Evolutionary conservation across 2,113 vertebrate species (phyloP).

Genomic region (Bos indicus): DNA sequence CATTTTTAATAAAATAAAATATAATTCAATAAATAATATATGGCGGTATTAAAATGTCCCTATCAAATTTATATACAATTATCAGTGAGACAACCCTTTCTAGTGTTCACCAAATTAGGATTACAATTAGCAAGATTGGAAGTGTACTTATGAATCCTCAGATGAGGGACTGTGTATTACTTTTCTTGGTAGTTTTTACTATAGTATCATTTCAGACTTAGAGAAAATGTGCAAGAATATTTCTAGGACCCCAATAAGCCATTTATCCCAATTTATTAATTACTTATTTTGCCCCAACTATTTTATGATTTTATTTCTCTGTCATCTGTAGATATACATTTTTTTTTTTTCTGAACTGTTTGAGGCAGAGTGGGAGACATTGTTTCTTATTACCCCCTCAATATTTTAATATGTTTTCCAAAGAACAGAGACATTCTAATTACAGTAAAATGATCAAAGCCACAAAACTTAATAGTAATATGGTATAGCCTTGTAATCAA

Average conservation of each 20-base stretch:
- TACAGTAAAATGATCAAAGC: not conserved
- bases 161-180: not conserved
- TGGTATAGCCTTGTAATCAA: not conserved
- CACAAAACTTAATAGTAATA: not conserved
- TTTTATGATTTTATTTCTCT: not conserved
- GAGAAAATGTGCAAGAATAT: not conserved
- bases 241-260: not conserved
- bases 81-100: not conserved
- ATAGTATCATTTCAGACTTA: not conserved
- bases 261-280: not conserved
- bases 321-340: not conserved
- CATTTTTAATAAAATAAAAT: constrained; percentile 6
- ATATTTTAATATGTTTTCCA: not conserved
- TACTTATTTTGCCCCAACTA: not conserved
- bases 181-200: not conserved
- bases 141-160: not conserved
- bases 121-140: not conserved
- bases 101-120: not conserved
- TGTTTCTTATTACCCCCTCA: not conserved
- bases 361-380: not conserved
- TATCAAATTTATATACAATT: not conserved
- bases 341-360: not conserved
- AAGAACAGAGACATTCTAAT: not conserved
- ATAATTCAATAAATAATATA: not conserved
- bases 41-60: not conserved